These are phyloP conservation scores for Tadarida brasiliensis DNA, from an alignment of 2,797 vertebrate genomes.

Conservation along the genomic window DNA sequence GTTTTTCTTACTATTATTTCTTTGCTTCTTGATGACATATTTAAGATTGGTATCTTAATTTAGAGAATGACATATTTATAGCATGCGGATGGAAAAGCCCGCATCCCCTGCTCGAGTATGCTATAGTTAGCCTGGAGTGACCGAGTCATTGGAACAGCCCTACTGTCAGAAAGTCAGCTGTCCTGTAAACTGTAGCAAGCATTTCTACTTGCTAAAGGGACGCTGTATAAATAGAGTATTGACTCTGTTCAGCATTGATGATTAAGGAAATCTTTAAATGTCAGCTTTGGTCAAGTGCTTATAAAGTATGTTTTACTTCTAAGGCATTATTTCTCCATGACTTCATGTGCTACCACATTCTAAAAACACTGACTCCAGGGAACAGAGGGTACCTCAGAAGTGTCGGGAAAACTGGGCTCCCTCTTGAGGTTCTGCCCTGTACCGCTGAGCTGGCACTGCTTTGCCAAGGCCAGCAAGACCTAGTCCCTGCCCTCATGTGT, in stretches of 20 bases:
- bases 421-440: background rate
- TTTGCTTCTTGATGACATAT: background rate
- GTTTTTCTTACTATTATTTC: background rate
- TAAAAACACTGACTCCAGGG: background rate
- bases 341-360: background rate
- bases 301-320: background rate
- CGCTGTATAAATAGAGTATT: background rate
- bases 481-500: background rate
- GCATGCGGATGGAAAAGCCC: background rate
- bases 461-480: background rate
- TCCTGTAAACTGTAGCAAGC: background rate
- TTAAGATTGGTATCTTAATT: constrained; percentile 3
- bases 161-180: constrained; percentile 40
- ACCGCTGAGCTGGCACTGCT: background rate
- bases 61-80: constrained; percentile 26
- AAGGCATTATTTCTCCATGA: background rate
- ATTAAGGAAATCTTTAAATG: background rate
- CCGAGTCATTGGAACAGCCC: constrained; percentile 48
- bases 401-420: background rate
- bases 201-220: background rate
- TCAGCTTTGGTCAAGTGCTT: constrained; percentile 10
- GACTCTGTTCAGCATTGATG: fast-evolving
- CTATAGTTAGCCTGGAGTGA: background rate
- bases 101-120: background rate
- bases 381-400: background rate